Evolutionary conservation across 53 echinoderm and acorn worm genomes (phyloP).

Genomic region (Paracentrotus lividus): DNA sequence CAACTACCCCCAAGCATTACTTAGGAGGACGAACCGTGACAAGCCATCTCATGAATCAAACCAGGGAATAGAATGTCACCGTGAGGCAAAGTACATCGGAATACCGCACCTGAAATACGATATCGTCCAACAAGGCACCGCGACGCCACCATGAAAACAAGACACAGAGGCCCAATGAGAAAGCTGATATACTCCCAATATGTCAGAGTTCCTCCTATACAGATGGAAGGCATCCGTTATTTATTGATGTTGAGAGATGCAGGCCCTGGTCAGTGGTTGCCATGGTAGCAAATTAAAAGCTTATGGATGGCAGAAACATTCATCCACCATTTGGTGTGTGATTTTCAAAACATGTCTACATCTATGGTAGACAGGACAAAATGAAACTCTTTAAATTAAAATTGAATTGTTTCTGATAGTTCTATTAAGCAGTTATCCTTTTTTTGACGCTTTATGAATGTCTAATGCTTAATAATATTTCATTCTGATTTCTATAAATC

Average conservation of each 20-base stretch:
- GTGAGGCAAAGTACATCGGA: background rate
- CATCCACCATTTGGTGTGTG: no score
- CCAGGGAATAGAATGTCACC: background rate
- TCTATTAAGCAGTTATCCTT: no score
- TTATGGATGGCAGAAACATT: background rate
- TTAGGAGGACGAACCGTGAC: conserved; percentile 18
- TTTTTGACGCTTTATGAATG: background rate
- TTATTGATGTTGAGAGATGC: background rate
- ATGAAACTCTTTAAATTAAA: background rate
- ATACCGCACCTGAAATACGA: conserved; percentile 6
- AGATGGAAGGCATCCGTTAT: background rate
- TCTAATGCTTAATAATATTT: no score
- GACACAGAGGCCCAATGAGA: conserved; percentile 34
- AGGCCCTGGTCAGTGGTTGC: background rate
- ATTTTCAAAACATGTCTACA: background rate
- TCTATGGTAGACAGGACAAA: background rate
- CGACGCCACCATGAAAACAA: conserved; percentile 30
- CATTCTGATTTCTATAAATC: no score
- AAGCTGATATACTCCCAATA: conserved; percentile 26
- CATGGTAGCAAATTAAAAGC: background rate
- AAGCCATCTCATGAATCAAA: background rate
- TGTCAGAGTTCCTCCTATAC: background rate
- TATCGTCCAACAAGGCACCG: background rate
- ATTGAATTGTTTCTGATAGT: no score
- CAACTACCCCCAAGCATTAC: conserved; percentile 13